A percentile compares a stretch with the other conserved stretches of the same genome.
phyloP scores from a whole-genome alignment of 2,113 vertebrate genomes.

The Brienomyrus brachyistius region DNA sequence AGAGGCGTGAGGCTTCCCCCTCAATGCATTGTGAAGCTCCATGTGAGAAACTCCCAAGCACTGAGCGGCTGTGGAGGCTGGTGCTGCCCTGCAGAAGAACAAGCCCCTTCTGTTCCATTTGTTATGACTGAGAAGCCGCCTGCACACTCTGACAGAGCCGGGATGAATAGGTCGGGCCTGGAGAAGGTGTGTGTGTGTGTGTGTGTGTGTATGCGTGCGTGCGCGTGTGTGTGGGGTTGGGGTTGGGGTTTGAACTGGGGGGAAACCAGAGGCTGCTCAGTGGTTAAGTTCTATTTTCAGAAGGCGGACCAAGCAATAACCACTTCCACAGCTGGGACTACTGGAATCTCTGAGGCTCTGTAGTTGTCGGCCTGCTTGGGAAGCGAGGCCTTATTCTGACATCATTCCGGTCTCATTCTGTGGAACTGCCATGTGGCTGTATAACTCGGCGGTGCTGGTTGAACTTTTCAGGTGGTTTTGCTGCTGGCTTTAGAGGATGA shows the following conservation, averaged over 20 bases:
- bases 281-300: not conserved
- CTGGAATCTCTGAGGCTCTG: not conserved
- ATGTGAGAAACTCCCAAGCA: not conserved
- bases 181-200: not conserved
- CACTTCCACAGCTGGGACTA: not conserved
- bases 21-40: not conserved
- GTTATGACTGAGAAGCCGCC: not conserved
- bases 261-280: not conserved
- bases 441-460: not conserved
- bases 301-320: not conserved
- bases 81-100: not conserved
- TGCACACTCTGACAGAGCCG: not conserved
- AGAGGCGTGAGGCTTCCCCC: not conserved
- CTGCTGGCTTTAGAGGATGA: not conserved
- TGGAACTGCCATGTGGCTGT: not conserved
- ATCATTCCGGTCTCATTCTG: not conserved
- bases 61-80: not conserved
- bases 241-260: not conserved
- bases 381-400: not conserved
- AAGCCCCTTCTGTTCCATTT: slow-evolving; percentile 1
- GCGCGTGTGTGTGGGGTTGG: too few relatives aligned
- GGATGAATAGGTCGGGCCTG: not conserved
- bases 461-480: not conserved
- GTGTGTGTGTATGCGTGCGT: not conserved
- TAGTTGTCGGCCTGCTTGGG: not conserved